Evolutionary conservation across 1,140 invertebrate species (phyloP).

Genomic region (Bombyx mori): ASM3026992v2 NC_085121.1:3562501-3563000

Average conservation of each 20-base stretch:
- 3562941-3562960: conserved; percentile 23
- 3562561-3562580: conserved; percentile 4
- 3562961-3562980: conserved; percentile 33
- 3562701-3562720: conserved; percentile 10
- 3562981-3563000: conserved; percentile 34
- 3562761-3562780: conserved; percentile 3
- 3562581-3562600: background rate
- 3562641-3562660: conserved; percentile 10
- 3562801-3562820: conserved; percentile 8
- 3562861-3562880: background rate
- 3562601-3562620: conserved; percentile 5
- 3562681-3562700: conserved; percentile 15
- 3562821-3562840: conserved; percentile 8
- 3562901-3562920: conserved; percentile 17
- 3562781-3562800: conserved; percentile 2
- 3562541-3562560: conserved; percentile 4
- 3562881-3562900: conserved; percentile 4
- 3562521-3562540: conserved; percentile 20
- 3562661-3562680: conserved; percentile 27
- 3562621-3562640: conserved; percentile 11
- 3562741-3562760: conserved; percentile 1
- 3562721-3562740: conserved; percentile 8
- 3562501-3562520: conserved; percentile 15
- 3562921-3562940: conserved; percentile 8
- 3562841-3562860: background rate